phyloP scores from a whole-genome alignment of 2,113 vertebrate genomes.

The Cryptoleucopteryx plumbea region DNA sequence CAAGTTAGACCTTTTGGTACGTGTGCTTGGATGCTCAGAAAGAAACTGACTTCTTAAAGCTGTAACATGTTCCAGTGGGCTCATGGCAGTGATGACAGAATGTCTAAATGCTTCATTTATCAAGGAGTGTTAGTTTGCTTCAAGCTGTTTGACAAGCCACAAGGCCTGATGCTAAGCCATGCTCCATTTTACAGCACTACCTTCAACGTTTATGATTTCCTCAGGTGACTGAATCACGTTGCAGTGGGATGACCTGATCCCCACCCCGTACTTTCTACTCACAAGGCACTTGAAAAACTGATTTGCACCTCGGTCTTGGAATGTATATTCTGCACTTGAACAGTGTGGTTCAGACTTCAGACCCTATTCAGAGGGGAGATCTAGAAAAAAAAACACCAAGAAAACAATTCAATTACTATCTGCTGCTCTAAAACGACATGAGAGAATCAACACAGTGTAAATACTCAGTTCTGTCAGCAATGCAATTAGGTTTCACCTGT shows the following conservation, averaged over 20 bases:
- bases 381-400: neutral
- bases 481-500: neutral
- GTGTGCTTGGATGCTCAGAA: neutral
- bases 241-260: neutral
- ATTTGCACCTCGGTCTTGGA: neutral
- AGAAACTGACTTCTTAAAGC: neutral
- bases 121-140: neutral
- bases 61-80: neutral
- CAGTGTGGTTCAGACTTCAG: neutral
- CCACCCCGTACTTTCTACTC: neutral
- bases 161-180: neutral
- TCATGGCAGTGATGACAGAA: neutral
- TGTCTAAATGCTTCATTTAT: neutral
- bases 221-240: neutral
- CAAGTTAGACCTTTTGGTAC: neutral
- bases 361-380: neutral
- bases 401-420: neutral
- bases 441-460: neutral
- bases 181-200: neutral
- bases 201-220: neutral
- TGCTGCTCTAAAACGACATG: neutral
- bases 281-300: neutral
- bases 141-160: neutral
- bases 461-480: neutral
- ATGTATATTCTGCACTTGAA: neutral